Conservation (phyloP, 2,113 vertebrate species). For the Azemiops feae region DNA sequence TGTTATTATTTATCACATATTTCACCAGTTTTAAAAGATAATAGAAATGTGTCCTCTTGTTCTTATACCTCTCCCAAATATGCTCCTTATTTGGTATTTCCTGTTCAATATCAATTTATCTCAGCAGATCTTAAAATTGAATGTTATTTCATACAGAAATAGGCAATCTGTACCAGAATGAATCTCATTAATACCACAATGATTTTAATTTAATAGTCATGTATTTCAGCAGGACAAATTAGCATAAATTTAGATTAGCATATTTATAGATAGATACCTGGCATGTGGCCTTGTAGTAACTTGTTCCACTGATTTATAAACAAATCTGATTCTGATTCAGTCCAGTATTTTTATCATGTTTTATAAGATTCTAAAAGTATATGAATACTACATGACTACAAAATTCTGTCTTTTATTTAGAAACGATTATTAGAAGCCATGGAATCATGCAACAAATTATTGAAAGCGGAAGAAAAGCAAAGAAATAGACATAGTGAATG, state of each 20-base stretch:
- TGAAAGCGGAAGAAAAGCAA: constrained; percentile 81
- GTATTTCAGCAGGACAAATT: background rate
- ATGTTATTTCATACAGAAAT: background rate
- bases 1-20: background rate
- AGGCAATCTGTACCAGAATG: background rate
- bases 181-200: background rate
- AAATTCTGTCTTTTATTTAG: constrained; percentile 64
- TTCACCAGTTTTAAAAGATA: background rate
- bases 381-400: background rate
- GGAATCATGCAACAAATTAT: constrained; percentile 77
- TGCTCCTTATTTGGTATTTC: background rate
- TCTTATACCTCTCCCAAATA: background rate
- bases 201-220: background rate
- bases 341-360: constrained; percentile 7
- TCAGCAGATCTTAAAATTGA: background rate
- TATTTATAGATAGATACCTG: no score
- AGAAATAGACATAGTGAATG: constrained; percentile 92
- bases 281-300: background rate
- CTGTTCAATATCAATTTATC: background rate
- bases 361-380: background rate
- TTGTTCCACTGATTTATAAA: background rate
- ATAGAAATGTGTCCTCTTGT: background rate
- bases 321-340: background rate
- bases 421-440: constrained; percentile 88
- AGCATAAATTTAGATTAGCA: background rate